Base-by-base conservation (phyloP, 2,797 vertebrate species). In the Pipistrellus pipistrellus region DNA sequence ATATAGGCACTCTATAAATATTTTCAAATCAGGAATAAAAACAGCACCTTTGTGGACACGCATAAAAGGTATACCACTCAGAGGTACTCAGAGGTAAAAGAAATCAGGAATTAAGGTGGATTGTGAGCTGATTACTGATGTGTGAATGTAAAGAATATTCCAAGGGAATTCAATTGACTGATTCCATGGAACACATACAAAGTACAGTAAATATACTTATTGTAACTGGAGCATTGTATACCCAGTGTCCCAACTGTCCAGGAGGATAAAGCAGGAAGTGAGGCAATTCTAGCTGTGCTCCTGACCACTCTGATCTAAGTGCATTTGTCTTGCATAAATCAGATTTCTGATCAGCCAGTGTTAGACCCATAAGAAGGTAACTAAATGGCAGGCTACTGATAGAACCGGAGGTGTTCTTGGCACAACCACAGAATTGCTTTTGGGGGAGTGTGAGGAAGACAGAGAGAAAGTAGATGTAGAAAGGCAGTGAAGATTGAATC, bases 61-160 rank as follows among this genome's bases (percentile, higher is more conserved):
- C 41, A 6, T 68, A 62, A 57, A 87, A 90, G 64, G 32, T 86
- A 75, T 86, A 78, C 11, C 11, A 2, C 44, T n/a, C n/a, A n/a
- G n/a, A n/a, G n/a, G 6, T 82, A 83, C 30, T 78, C 75, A 88
- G 69, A 71, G n/a, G n/a, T 82, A 17, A 91, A 44, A n/a, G 53
- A 90, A 88, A 71, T 80, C 44, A 64, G 48, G 53, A 81, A 85
- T 41, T 32, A 66, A 85, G 25, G 71, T 78, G 14, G 68, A 20
- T 80, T 35, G n/a, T 69, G 53, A 75, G 53, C 62, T 77, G 44
- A 93, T 11, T 15, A 73, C 17, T 69, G 14, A 68, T 30, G 44
- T 30, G 21, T 87, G 46, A 69, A 84, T 48, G 11, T 62, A 32
- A 84, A 91, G 66, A 64, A 10, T 78, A 72, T 53, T 44, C 44